Conservation (phyloP, 2,797 vertebrate genomes). For the Characodon lateralis region DNA sequence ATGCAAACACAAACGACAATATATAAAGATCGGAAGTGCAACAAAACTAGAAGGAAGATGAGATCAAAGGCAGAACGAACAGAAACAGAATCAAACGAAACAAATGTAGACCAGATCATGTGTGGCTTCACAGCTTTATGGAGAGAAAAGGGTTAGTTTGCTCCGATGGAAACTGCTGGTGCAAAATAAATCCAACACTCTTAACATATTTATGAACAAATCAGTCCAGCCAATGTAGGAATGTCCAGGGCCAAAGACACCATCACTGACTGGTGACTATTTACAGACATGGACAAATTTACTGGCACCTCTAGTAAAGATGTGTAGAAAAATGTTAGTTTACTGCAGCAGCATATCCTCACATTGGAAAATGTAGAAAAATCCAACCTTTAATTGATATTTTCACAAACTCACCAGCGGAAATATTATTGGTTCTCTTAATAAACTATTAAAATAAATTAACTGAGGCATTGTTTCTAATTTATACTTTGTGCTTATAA, state of each 20-base stretch:
- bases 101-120: background rate
- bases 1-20: background rate
- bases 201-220: background rate
- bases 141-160: conserved; percentile 33
- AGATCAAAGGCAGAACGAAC: conserved; percentile 11
- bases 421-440: background rate
- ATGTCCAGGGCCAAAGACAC: background rate
- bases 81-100: conserved; percentile 14
- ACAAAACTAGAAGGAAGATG: background rate
- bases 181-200: background rate
- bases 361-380: background rate
- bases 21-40: background rate
- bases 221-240: too few relatives aligned
- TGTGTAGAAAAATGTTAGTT: background rate
- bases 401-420: background rate
- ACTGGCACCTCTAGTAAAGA: background rate
- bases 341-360: background rate
- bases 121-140: conserved; percentile 15
- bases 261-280: background rate
- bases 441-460: background rate
- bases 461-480: background rate
- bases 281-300: background rate
- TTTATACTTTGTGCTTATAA: background rate
- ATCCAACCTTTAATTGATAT: background rate
- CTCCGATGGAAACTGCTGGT: background rate